Conservation (phyloP, 1,140 invertebrate genomes). For the Grapholita molesta region DNA sequence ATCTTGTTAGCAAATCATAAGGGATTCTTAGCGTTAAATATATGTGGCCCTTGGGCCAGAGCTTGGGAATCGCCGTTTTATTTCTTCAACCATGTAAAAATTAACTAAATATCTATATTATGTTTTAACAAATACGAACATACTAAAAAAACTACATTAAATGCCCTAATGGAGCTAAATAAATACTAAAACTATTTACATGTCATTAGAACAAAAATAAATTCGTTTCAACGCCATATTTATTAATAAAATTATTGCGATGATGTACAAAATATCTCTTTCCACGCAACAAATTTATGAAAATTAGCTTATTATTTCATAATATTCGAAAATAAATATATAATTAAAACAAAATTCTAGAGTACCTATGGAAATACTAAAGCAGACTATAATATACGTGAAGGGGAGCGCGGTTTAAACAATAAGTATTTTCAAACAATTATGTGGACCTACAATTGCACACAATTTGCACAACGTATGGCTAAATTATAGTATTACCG, state of each 20-base stretch:
- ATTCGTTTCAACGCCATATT: neutral
- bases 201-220: conserved; percentile 9
- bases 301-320: neutral
- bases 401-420: neutral
- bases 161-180: neutral
- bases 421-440: neutral
- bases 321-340: neutral
- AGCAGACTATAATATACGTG: neutral
- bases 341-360: too few relatives aligned
- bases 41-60: too few relatives aligned
- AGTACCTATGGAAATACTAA: too few relatives aligned
- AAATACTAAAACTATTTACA: conserved; percentile 7
- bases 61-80: too few relatives aligned
- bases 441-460: neutral
- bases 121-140: neutral
- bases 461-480: neutral
- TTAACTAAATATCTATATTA: neutral
- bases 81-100: neutral
- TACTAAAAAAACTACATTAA: neutral
- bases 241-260: neutral
- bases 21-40: too few relatives aligned
- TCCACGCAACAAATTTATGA: neutral
- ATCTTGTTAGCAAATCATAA: too few relatives aligned
- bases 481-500: neutral
- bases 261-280: neutral